Evolutionary conservation across 1,140 invertebrate species (phyloP), one percentile per base, ranked within the genome.

Genomic region (Belonocnema kinseyi): DNA sequence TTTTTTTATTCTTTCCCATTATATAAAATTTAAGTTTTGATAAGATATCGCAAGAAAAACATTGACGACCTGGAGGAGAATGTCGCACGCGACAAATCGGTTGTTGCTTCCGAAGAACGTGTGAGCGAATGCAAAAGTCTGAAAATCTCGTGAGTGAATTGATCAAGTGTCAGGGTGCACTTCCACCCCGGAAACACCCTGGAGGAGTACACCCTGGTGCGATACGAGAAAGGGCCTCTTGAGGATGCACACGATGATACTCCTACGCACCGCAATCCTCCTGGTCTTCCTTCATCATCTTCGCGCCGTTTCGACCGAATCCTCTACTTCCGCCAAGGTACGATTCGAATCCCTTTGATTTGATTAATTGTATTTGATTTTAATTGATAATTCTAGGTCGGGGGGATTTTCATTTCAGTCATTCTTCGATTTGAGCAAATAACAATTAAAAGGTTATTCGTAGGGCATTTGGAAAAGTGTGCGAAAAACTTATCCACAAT

Each of bases 281-380:
- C 50, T 85, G n/a, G n/a, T 83, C 54, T 73, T 85, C 58, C 73
- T 79, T 66, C 61, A 66, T 56, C 56, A 73, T 19, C 54, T 82
- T 46, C 61, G 74, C 73, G 77, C 71, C 16, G 56, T 66, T 66
- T 66, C 70, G 26, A 11, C 74, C 16, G 83, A 80, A 3, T 79
- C 78, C n/a, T 21, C 79, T 14, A 78, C 70, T 19, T 52, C 71
- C 70, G 84, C 83, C 17, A 84, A 84, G 81, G 84, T 85, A 81
- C 16, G 40, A 40, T 73, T 26, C 14, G 40, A 17, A 13, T 7
- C 50, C 21, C 11, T 53, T 17, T 26, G 21, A 54, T n/a, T 71
- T 71, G 33, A 10, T 19, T 71, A 14, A 46, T 46, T 46, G 4
- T 46, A 11, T 46, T 46, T 46, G 8, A 46, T 11, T 46, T 11